Conservation (phyloP, 2,888 invertebrate species). For the Xestia sexstrigata region DNA sequence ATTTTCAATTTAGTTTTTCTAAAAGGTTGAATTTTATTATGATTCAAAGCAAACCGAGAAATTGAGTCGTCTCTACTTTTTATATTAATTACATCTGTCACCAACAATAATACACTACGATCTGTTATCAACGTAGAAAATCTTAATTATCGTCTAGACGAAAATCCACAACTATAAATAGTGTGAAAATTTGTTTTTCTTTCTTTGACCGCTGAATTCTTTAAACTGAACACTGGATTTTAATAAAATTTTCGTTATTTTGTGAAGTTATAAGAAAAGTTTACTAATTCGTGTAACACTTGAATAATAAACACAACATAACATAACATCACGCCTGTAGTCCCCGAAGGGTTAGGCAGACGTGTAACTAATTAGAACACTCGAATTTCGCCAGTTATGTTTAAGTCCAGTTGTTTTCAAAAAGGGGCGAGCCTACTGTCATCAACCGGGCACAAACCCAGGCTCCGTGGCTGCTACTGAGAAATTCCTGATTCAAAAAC, state of each 20-base stretch:
- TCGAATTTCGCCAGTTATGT: too few relatives aligned
- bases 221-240: not conserved
- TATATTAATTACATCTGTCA: constrained; percentile 26
- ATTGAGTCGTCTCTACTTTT: not conserved
- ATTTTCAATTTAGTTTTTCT: not conserved
- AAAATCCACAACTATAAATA: not conserved
- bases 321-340: too few relatives aligned
- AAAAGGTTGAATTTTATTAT: not conserved
- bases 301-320: not conserved
- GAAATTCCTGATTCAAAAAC: too few relatives aligned
- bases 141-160: not conserved
- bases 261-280: not conserved
- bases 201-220: not conserved
- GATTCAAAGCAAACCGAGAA: not conserved
- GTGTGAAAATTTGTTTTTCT: not conserved
- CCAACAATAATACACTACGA: not conserved
- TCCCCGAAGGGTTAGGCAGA: too few relatives aligned
- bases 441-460: too few relatives aligned
- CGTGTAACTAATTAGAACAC: too few relatives aligned
- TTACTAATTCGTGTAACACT: not conserved
- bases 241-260: too few relatives aligned
- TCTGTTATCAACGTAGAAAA: not conserved
- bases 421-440: too few relatives aligned
- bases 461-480: too few relatives aligned
- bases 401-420: too few relatives aligned